Evolutionary conservation across 2,888 invertebrate species (phyloP), one percentile per base, ranked within the genome.

Genomic region (Eurytoma adleriae): DNA sequence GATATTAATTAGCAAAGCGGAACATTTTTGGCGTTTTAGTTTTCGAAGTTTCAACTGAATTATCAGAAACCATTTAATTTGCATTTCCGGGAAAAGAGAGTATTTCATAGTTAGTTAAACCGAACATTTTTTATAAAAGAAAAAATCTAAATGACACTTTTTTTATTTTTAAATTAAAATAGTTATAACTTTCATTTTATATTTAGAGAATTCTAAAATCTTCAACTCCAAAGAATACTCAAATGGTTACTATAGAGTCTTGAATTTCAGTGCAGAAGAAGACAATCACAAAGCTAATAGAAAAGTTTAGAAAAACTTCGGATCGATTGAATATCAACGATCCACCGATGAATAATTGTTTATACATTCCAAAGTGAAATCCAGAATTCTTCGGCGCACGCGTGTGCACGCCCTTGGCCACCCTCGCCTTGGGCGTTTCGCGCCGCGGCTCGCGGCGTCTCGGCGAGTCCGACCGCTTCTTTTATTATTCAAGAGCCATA

Each of bases 401-500:
- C 30, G 40, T 10, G 18, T 10, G 18, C 48, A 7, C 48, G 12
- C 7, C 40, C 10, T 40, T n/a, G 40, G 40, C 27, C 61, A 24
- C 24, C 24, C 61, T 54, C 54, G 54, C 54, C 54, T 54, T 54
- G 54, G 54, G 54, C 54, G 4, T 4, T 54, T n/a, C 54, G 40
- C 40, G 10, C 40, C 72, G 20, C 54, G 66, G 69, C 72, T 79
- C 69, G 24, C 40, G 72, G 20, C 54, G 66, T 73, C 72, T 79
- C 69, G 24, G 18, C 27, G 48, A 30, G 52, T 69, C 57, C 69
- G 24, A 40, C 40, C 56, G 59, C 54, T 71, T 78, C 81, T 88
- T 85, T 88, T 85, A 86, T 88, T 89, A 87, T 86, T 85, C 84
- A 83, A 85, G 83, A 87, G 87, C 86, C 88, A 90, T 90, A 90